Percentiles rank a stretch among this genome's conserved stretches.
phyloP scores from a whole-genome alignment of 2,113 vertebrate species.

The Rhynchopsitta pachyrhyncha region DNA sequence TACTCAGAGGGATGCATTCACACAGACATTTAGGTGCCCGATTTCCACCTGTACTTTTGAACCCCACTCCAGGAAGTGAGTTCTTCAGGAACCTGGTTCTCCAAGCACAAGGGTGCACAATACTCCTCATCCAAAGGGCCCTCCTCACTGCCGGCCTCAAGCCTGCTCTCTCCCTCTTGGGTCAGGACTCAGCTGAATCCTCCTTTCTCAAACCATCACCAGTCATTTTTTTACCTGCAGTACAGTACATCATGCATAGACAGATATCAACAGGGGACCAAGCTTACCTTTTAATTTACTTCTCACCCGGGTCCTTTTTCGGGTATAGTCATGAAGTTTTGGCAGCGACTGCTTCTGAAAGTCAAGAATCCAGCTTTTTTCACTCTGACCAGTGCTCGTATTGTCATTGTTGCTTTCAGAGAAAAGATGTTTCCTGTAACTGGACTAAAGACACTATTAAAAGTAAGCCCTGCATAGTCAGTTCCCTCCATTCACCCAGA shows the following conservation, averaged over 20 bases:
- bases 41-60: neutral
- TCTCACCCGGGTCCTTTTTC: constrained; percentile 56
- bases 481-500: neutral
- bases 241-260: fast-evolving
- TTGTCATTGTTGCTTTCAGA: constrained; percentile 68
- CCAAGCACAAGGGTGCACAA: fast-evolving
- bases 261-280: neutral
- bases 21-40: neutral
- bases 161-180: neutral
- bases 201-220: neutral
- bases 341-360: neutral
- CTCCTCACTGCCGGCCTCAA: fast-evolving
- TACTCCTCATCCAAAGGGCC: fast-evolving
- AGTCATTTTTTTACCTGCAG: neutral
- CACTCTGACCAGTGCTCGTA: constrained; percentile 46
- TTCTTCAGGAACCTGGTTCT: neutral
- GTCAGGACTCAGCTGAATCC: neutral
- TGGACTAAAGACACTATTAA: neutral
- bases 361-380: constrained; percentile 65
- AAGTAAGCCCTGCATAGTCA: neutral
- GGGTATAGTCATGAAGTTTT: constrained; percentile 39
- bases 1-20: neutral
- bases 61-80: neutral
- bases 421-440: constrained; percentile 67
- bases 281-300: constrained; percentile 71